Conservation (phyloP, 2,797 vertebrate genomes). For the Caiman crocodilus region DNA sequence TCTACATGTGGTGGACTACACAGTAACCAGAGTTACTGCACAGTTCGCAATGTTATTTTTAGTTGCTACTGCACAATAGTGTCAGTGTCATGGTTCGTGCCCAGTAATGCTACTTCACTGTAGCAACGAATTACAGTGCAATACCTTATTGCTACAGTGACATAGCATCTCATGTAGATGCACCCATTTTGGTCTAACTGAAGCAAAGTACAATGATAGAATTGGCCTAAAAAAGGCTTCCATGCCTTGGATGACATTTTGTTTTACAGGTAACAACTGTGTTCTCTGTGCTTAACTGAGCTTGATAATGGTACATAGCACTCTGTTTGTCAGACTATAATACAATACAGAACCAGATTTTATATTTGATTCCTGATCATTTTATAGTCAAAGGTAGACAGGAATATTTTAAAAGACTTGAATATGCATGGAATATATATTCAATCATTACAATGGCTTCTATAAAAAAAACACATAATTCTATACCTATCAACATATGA, state of each 20-base stretch:
- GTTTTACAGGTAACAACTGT: not conserved
- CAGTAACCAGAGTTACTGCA: too few relatives aligned
- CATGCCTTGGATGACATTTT: not conserved
- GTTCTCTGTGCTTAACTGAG: not conserved
- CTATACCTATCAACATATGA: not conserved
- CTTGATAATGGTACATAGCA: not conserved
- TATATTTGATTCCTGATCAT: constrained; percentile 32
- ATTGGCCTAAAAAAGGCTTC: not conserved
- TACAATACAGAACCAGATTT: not conserved
- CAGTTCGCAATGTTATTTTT: too few relatives aligned
- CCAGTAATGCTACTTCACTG: too few relatives aligned
- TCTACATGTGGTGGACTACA: too few relatives aligned
- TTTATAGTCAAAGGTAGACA: constrained; percentile 19
- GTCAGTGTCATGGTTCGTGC: too few relatives aligned
- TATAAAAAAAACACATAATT: not conserved
- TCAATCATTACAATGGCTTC: not conserved
- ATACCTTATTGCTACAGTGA: too few relatives aligned
- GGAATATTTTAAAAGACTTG: constrained; percentile 4
- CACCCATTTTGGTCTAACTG: not conserved
- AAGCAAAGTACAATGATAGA: not conserved
- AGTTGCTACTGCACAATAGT: too few relatives aligned
- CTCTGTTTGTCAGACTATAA: not conserved
- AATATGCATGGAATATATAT: not conserved
- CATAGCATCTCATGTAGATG: too few relatives aligned
- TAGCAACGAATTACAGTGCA: too few relatives aligned